Percentiles rank a stretch among this genome's conserved stretches.
phyloP scores from a whole-genome alignment of 30 jellyfish, hydroid and myxozoan species.

The Aurelia coerulea region DNA sequence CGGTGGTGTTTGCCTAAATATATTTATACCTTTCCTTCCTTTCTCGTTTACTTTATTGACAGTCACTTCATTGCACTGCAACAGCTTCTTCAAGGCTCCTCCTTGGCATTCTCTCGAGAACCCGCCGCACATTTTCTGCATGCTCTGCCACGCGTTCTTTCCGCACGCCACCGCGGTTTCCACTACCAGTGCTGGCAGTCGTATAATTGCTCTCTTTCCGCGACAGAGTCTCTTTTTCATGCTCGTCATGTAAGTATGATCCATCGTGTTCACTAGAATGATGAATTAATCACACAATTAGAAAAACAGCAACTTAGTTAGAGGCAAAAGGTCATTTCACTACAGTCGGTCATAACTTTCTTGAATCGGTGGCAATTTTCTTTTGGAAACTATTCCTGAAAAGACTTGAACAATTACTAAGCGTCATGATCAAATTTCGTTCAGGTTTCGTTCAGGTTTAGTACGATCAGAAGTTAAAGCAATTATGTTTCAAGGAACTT shows the following conservation, averaged over 20 bases:
- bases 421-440: too few species aligned
- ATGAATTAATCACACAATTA: not conserved
- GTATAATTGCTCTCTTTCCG: slow-evolving; percentile 30
- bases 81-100: slow-evolving; percentile 72
- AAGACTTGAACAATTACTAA: too few species aligned
- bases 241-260: slow-evolving; percentile 21
- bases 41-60: too few species aligned
- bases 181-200: slow-evolving; percentile 34
- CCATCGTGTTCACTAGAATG: slow-evolving; percentile 36
- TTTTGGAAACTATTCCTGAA: too few species aligned
- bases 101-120: slow-evolving; percentile 73
- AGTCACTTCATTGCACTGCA: slow-evolving; percentile 6
- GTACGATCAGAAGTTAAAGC: too few species aligned
- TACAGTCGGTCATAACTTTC: too few species aligned
- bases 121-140: slow-evolving; percentile 86
- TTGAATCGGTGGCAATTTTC: too few species aligned
- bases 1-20: too few species aligned
- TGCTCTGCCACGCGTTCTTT: slow-evolving; percentile 82
- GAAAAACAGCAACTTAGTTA: not conserved
- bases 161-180: slow-evolving; percentile 30
- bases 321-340: too few species aligned
- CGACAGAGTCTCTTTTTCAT: slow-evolving; percentile 28
- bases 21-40: too few species aligned
- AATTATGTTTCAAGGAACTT: too few species aligned
- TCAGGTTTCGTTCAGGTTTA: too few species aligned